Evolutionary conservation across 2,797 vertebrate genomes (phyloP).

Genomic region (Rhyacichthys aspro): DNA sequence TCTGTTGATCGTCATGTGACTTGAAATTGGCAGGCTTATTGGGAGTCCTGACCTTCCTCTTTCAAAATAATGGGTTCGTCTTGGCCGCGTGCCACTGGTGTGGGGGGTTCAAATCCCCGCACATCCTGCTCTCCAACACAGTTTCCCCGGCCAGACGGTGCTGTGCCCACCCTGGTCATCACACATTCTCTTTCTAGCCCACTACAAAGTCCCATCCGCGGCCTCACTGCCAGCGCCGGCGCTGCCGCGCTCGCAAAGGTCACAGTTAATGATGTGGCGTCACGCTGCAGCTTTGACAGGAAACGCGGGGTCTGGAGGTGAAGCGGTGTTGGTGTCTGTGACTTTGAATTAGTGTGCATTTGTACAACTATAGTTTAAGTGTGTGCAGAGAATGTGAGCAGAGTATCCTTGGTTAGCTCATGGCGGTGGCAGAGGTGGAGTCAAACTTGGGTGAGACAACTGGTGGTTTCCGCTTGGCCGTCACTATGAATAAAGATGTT

Average conservation of each 20-base stretch:
- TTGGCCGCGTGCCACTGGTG: conserved; percentile 43
- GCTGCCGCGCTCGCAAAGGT: conserved; percentile 65
- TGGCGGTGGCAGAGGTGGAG: conserved; percentile 9
- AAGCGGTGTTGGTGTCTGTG: conserved; percentile 19
- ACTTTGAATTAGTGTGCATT: conserved; percentile 40
- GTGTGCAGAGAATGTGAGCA: conserved; percentile 2
- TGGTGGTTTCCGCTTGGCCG: conserved; percentile 36
- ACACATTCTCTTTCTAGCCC: conserved; percentile 73
- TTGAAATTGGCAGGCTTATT: not conserved
- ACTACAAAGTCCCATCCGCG: conserved; percentile 64
- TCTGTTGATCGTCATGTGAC: not conserved
- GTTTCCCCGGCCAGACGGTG: conserved; percentile 38
- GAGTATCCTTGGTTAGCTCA: not conserved
- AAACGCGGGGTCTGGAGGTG: conserved; percentile 26
- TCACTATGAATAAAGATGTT: conserved; percentile 75
- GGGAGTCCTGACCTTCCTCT: conserved; percentile 17
- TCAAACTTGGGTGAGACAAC: conserved; percentile 24
- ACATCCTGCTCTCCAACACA: conserved; percentile 26
- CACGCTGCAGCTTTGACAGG: conserved; percentile 49
- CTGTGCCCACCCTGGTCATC: conserved; percentile 59
- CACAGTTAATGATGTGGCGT: conserved; percentile 71
- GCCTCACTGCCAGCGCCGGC: conserved; percentile 49
- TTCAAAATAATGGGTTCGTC: conserved; percentile 25
- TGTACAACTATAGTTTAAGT: conserved; percentile 12
- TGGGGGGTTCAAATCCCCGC: conserved; percentile 23